These are phyloP conservation scores for Megalops atlanticus DNA, from an alignment of 2,113 vertebrate genomes.

Conservation along the genomic window DNA sequence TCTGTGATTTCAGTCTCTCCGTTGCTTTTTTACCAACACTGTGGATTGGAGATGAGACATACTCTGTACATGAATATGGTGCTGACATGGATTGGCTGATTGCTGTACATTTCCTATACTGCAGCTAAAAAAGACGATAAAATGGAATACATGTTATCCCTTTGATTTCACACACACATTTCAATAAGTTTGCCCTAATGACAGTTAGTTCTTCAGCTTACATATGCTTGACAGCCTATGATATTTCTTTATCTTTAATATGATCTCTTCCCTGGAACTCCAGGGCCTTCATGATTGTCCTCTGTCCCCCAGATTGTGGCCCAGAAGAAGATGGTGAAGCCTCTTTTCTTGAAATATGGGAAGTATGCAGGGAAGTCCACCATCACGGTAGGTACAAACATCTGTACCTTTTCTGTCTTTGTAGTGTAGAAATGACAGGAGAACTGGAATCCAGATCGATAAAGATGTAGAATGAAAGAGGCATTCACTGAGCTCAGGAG, in stretches of 20 bases:
- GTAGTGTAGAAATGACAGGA: no score
- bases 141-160: no score
- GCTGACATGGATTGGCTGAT: no score
- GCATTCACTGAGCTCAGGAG: background rate
- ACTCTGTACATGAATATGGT: no score
- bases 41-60: no score
- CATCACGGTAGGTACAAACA: conserved; percentile 84
- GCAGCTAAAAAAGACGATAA: no score
- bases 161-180: no score
- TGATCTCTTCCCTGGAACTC: background rate
- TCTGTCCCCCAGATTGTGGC: conserved; percentile 83
- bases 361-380: conserved; percentile 91
- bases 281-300: conserved; percentile 23
- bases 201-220: background rate
- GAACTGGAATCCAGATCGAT: background rate
- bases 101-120: no score
- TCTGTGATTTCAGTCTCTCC: no score
- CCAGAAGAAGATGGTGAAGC: conserved; percentile 88
- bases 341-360: conserved; percentile 86
- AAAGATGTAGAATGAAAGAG: background rate
- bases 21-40: no score
- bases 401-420: no score
- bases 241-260: background rate
- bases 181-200: no score
- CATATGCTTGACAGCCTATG: background rate